A percentile compares a stretch with the other conserved stretches of the same genome.
These are phyloP conservation scores for Meda fulgida DNA, from an alignment of 2,797 vertebrate species.

Conservation along the genomic window DNA sequence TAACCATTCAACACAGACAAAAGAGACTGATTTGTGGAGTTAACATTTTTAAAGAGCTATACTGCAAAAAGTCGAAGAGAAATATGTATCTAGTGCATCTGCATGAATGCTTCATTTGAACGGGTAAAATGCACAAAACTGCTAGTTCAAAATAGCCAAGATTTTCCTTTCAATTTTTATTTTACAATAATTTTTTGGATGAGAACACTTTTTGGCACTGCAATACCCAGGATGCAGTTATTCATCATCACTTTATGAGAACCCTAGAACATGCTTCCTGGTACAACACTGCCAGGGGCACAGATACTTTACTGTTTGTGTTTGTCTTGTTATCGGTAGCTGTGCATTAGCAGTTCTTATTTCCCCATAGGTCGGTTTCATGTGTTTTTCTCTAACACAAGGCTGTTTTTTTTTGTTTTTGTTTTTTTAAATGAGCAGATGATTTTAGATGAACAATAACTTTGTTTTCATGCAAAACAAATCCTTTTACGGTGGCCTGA, in stretches of 20 bases:
- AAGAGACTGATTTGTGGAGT: not conserved
- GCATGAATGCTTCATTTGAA: not conserved
- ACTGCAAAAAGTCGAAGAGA: not conserved
- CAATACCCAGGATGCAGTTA: not conserved
- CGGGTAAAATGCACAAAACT: not conserved
- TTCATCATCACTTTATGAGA: not conserved
- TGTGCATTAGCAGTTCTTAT: constrained; percentile 10
- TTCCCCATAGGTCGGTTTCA: not conserved
- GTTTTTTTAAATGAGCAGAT: not conserved
- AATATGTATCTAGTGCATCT: not conserved
- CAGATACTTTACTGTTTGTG: not conserved
- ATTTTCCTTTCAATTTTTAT: not conserved
- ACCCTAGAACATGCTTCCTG: not conserved
- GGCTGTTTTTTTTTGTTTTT: not conserved
- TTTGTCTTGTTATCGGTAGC: constrained; percentile 18
- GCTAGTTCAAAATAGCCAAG: not conserved
- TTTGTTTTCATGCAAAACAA: constrained; percentile 27
- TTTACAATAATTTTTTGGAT: not conserved
- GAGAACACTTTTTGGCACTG: not conserved
- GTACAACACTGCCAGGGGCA: not conserved
- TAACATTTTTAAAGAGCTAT: not conserved
- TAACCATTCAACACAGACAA: not conserved
- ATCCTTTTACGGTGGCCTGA: not conserved
- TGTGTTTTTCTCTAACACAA: not conserved
- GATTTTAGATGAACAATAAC: constrained; percentile 41